These are phyloP conservation scores for Gila robusta DNA, from an alignment of 2,797 vertebrate genomes.

Conservation along the genomic window DNA sequence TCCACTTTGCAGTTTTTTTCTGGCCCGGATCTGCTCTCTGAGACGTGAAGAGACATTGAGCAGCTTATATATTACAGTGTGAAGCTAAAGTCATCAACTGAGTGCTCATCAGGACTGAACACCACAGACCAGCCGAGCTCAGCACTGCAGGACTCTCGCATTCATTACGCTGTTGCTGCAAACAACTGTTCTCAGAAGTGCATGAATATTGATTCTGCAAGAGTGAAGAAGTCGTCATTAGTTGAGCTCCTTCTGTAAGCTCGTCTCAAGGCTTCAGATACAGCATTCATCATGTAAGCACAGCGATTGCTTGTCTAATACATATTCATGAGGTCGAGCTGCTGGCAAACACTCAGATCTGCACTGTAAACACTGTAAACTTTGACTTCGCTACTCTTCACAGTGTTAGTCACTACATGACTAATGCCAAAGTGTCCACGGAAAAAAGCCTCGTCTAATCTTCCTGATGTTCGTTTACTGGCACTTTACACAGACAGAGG, in stretches of 20 bases:
- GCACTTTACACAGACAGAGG: too few species aligned
- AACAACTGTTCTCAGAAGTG: neutral
- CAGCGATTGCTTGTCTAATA: neutral
- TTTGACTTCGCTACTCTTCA: neutral
- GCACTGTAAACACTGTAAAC: slow-evolving; percentile 9
- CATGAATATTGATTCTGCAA: neutral
- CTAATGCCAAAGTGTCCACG: neutral
- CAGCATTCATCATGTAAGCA: too few species aligned
- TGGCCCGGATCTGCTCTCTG: neutral
- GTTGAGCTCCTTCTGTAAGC: neutral
- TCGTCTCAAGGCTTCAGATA: neutral
- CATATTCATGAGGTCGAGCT: neutral
- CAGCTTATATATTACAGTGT: neutral
- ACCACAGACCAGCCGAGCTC: neutral
- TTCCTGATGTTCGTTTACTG: neutral
- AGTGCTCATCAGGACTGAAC: neutral
- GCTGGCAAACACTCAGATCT: neutral
- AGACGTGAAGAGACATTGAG: neutral
- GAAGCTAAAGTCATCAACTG: neutral
- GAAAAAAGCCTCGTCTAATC: too few species aligned
- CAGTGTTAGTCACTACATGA: slow-evolving; percentile 12
- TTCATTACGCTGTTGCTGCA: neutral
- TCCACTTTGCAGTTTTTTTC: neutral
- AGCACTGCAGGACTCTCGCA: too few species aligned
- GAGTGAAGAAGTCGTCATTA: neutral